Percentiles rank a stretch among this genome's conserved stretches.
phyloP scores from a whole-genome alignment of 2,888 invertebrate species.

The Augiades crinisus region DNA sequence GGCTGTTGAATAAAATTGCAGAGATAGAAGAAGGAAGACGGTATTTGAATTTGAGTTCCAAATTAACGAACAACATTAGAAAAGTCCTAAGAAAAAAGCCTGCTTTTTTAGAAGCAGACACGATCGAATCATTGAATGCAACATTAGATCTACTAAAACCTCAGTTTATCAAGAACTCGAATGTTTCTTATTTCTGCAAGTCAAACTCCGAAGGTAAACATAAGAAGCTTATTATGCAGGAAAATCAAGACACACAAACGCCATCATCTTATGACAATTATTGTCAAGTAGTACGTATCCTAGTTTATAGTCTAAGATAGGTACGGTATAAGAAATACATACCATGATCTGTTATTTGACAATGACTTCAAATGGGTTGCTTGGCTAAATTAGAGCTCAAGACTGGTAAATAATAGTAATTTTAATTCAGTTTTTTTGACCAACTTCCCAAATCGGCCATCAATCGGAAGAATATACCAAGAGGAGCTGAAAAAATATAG shows the following conservation, averaged over 20 bases:
- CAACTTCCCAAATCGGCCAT: no score
- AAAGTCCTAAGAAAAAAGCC: constrained; percentile 53
- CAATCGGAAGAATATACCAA: no score
- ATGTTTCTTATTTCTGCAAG: constrained; percentile 49
- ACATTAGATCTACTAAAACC: constrained; percentile 52
- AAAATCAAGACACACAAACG: constrained; percentile 33
- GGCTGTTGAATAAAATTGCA: constrained; percentile 52
- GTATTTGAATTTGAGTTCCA: constrained; percentile 64
- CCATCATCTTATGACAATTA: constrained; percentile 45
- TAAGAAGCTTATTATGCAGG: constrained; percentile 44
- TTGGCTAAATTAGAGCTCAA: no score
- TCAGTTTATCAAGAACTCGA: constrained; percentile 41
- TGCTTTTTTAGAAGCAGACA: constrained; percentile 44
- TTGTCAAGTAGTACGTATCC: constrained; percentile 36
- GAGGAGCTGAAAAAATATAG: no score
- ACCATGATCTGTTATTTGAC: no score
- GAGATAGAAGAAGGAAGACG: constrained; percentile 63
- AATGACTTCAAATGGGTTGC: no score
- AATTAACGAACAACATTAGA: constrained; percentile 60
- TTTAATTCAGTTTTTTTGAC: no score
- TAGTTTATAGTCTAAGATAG: no score
- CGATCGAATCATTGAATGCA: constrained; percentile 47
- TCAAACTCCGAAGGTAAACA: constrained; percentile 48
- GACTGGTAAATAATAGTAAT: no score
- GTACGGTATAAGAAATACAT: no score